Conservation (phyloP, 2,113 vertebrate genomes). For the Eonycteris spelaea region DNA sequence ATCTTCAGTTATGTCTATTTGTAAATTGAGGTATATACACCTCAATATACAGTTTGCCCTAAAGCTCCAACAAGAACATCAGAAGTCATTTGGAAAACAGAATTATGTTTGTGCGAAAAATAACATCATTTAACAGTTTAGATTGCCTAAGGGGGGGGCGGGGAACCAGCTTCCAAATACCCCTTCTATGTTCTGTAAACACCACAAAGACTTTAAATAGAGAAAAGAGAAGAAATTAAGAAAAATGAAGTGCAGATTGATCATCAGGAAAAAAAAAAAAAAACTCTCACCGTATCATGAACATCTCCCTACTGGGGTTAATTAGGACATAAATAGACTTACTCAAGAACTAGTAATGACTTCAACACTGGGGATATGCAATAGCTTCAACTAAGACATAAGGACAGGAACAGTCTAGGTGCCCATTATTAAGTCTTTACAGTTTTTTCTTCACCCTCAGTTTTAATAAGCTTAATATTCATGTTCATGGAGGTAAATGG, state of each 20-base stretch:
- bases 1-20: conserved; percentile 32
- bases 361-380: neutral
- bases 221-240: conserved; percentile 40
- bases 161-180: neutral
- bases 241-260: conserved; percentile 10
- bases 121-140: conserved; percentile 64
- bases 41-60: conserved; percentile 48
- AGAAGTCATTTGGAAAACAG: conserved; percentile 63
- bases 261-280: neutral
- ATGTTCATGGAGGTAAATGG: neutral
- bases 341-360: neutral
- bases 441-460: neutral
- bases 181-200: conserved; percentile 49
- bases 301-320: neutral
- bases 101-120: conserved; percentile 59
- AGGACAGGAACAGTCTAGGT: neutral
- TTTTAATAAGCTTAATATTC: neutral
- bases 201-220: conserved; percentile 21
- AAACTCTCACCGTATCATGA: neutral
- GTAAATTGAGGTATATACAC: conserved; percentile 13
- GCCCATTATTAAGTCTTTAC: neutral
- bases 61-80: conserved; percentile 39
- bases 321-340: neutral
- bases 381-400: neutral
- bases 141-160: conserved; percentile 49